Evolutionary conservation across 37 sponge, comb jelly and placozoan genomes (phyloP).

Genomic region (Spongilla lacustris): DNA sequence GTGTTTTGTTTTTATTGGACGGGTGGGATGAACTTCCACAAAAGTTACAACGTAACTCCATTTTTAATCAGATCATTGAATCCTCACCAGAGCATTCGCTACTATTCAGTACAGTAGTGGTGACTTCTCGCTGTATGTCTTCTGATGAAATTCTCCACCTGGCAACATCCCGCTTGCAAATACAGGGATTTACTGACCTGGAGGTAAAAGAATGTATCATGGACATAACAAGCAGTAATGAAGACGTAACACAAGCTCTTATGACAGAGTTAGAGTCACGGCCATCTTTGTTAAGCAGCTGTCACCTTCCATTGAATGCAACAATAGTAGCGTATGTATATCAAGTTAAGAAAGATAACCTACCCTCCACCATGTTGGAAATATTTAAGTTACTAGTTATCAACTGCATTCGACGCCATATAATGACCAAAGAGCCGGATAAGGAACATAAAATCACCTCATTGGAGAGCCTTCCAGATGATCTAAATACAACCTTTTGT

Average conservation of each 20-base stretch:
- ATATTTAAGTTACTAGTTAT: neutral
- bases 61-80: neutral
- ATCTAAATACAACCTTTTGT: neutral
- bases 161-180: neutral
- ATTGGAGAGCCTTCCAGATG: neutral
- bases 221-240: neutral
- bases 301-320: neutral
- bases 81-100: neutral
- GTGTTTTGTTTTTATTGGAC: slow-evolving; percentile 2
- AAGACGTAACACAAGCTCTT: neutral
- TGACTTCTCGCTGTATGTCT: slow-evolving; percentile 3
- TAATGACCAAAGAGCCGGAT: neutral
- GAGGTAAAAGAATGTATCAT: neutral
- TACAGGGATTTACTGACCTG: neutral
- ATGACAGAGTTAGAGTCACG: neutral
- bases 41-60: neutral
- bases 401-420: neutral
- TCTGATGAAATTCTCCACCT: neutral
- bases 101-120: neutral
- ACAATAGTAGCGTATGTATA: neutral
- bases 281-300: neutral
- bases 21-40: slow-evolving; percentile 15
- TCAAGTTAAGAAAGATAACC: neutral
- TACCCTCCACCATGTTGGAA: neutral
- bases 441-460: neutral